Evolutionary conservation across 2,888 invertebrate genomes (phyloP).

Genomic region (Thelaira solivaga): DNA sequence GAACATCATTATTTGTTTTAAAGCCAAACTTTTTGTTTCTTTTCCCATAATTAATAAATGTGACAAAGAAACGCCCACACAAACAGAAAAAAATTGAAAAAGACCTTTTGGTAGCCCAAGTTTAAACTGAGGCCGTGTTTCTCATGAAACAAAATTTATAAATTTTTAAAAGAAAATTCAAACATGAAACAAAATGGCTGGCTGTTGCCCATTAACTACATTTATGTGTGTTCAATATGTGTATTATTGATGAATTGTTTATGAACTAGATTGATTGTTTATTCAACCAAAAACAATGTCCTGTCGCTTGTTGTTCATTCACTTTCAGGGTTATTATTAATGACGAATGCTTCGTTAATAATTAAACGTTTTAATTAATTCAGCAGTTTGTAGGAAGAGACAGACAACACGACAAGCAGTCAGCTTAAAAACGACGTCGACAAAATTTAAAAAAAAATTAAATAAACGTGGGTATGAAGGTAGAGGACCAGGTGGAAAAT

Average conservation of each 20-base stretch:
- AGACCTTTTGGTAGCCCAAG: not conserved
- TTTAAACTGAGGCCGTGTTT: not conserved
- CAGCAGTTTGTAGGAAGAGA: constrained; percentile 11
- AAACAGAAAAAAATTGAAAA: not conserved
- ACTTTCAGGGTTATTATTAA: constrained; percentile 34
- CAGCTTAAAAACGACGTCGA: not conserved
- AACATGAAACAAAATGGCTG: not conserved
- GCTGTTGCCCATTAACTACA: no score
- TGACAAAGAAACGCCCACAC: constrained; percentile 15
- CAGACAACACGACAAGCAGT: not conserved
- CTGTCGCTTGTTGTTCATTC: not conserved
- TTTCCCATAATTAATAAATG: constrained; percentile 51
- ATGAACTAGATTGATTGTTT: constrained; percentile 15
- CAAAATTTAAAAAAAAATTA: not conserved
- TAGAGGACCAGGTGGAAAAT: not conserved
- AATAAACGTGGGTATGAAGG: no score
- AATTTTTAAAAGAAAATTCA: not conserved
- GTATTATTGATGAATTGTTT: constrained; percentile 15
- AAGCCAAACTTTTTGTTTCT: constrained; percentile 27
- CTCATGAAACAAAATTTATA: constrained; percentile 2
- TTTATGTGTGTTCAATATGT: no score
- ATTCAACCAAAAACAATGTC: not conserved
- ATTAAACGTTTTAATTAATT: constrained; percentile 59
- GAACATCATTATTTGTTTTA: not conserved
- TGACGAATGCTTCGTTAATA: constrained; percentile 41